Percentiles rank a stretch among this genome's conserved stretches.
phyloP scores from a whole-genome alignment of 2,113 vertebrate species.

The Paradoxurus hermaphroditus region DNA sequence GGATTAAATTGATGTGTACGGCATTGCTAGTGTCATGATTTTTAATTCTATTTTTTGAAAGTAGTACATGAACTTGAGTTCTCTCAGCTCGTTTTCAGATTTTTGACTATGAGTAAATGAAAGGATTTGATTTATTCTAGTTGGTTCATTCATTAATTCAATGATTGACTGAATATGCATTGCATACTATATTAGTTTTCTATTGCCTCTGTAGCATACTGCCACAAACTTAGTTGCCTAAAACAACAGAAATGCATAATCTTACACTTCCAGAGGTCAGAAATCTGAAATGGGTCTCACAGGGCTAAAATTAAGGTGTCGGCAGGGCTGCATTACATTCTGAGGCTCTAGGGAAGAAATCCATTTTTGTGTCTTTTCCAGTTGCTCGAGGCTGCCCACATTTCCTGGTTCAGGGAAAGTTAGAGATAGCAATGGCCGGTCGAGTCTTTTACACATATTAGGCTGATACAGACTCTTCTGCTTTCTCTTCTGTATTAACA shows the following conservation, averaged over 20 bases:
- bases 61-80: background rate
- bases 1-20: background rate
- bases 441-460: background rate
- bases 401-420: background rate
- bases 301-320: background rate
- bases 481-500: background rate
- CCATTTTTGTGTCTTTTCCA: background rate
- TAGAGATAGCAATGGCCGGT: background rate
- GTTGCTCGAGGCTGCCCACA: fast-evolving
- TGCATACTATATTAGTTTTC: background rate
- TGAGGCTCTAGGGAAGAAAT: background rate
- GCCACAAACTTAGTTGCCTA: background rate
- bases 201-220: background rate
- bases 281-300: background rate
- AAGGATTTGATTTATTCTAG: background rate
- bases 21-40: background rate
- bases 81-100: background rate
- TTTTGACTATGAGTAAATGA: background rate
- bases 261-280: background rate
- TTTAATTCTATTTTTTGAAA: background rate
- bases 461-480: background rate
- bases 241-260: background rate
- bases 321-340: background rate
- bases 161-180: background rate
- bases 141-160: background rate